A percentile compares a stretch with the other conserved stretches of the same genome.
These are phyloP conservation scores for Zapus hudsonius DNA, from an alignment of 2,113 vertebrate species.

Conservation along the genomic window DNA sequence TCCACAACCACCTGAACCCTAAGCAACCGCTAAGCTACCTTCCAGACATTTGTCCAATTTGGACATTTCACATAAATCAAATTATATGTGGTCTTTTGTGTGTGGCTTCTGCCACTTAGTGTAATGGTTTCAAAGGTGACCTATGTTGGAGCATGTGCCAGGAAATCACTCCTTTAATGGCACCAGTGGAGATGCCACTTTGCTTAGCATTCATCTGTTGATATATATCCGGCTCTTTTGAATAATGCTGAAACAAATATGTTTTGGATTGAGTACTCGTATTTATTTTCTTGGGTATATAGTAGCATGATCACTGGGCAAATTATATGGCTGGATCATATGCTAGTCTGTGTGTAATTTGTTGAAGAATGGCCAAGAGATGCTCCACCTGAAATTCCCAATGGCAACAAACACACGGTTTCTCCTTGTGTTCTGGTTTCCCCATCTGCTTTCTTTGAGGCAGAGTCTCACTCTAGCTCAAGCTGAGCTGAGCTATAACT, in stretches of 20 bases:
- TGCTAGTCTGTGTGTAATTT: background rate
- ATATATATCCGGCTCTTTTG: background rate
- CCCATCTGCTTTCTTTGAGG: no score
- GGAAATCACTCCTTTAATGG: background rate
- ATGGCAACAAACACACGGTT: background rate
- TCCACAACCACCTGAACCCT: background rate
- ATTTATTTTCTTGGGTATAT: no score
- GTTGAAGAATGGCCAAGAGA: background rate
- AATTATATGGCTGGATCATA: background rate
- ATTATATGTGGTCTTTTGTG: background rate
- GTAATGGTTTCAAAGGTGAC: background rate
- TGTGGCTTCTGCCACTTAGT: background rate
- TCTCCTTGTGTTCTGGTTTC: no score
- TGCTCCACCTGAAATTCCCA: background rate
- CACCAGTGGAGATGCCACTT: background rate
- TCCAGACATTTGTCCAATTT: background rate
- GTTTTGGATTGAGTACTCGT: slow-evolving; percentile 17
- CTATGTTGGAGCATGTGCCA: background rate
- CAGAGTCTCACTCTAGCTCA: no score
- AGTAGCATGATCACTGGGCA: background rate
- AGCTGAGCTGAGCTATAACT: no score
- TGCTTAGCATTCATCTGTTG: background rate
- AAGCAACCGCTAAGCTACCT: background rate
- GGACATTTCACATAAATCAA: background rate
- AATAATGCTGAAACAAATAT: background rate